phyloP scores from a whole-genome alignment of 2,888 invertebrate species.

The Microctonus brassicae region DNA sequence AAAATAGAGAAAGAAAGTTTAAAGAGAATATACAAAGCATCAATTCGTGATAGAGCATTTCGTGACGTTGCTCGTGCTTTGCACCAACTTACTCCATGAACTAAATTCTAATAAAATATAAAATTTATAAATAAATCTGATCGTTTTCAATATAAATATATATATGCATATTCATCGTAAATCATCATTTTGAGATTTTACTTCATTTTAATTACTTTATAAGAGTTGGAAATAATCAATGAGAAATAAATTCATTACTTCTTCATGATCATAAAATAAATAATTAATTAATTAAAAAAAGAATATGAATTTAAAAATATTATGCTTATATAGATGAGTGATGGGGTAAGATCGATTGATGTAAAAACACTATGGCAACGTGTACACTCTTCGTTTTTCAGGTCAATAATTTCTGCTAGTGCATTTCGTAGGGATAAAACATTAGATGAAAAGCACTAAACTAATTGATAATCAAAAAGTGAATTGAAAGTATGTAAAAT shows the following conservation, averaged over 20 bases:
- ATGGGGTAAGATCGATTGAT: constrained; percentile 56
- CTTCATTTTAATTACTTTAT: too few relatives aligned
- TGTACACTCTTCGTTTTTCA: constrained; percentile 45
- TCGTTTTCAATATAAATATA: neutral
- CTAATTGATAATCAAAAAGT: constrained; percentile 15
- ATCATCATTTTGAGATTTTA: too few relatives aligned
- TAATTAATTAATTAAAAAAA: too few relatives aligned
- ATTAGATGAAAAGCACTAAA: constrained; percentile 5
- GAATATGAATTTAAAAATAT: neutral
- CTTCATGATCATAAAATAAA: too few relatives aligned
- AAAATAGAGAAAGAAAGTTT: too few relatives aligned
- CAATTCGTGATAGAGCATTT: constrained; percentile 45
- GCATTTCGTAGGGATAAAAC: constrained; percentile 25
- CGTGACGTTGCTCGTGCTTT: constrained; percentile 51
- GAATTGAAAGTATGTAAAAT: constrained; percentile 17
- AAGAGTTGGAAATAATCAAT: too few relatives aligned
- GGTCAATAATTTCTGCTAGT: constrained; percentile 55
- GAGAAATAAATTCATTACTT: too few relatives aligned
- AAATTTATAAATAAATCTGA: constrained; percentile 27
- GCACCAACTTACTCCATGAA: constrained; percentile 40
- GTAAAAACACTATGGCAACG: constrained; percentile 62
- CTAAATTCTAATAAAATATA: constrained; percentile 34
- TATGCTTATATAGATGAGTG: constrained; percentile 17
- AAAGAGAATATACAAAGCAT: constrained; percentile 13
- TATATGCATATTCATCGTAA: too few relatives aligned